A percentile compares a stretch with the other conserved stretches of the same genome.
phyloP scores from a whole-genome alignment of 2,888 invertebrate species.

The Bugulina stolonifera region DNA sequence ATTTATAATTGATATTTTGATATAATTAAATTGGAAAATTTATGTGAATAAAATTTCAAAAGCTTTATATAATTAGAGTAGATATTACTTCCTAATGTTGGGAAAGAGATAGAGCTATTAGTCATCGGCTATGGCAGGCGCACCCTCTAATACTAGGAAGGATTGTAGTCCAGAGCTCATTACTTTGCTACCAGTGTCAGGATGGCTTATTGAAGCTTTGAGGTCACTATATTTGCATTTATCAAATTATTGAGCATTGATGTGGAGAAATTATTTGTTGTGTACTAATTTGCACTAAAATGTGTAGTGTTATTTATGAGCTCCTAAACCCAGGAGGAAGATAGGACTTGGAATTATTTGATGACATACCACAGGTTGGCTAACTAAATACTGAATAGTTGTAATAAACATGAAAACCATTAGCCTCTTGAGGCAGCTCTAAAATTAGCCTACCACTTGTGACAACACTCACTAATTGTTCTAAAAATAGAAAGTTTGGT shows the following conservation, averaged over 20 bases:
- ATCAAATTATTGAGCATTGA: not conserved
- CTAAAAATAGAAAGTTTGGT: not conserved
- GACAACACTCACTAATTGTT: not conserved
- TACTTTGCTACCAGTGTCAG: not conserved
- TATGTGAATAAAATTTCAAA: not conserved
- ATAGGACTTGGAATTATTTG: not conserved
- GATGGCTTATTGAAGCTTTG: not conserved
- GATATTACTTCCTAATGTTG: not conserved
- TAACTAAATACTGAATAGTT: not conserved
- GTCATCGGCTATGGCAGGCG: not conserved
- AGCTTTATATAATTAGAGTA: not conserved
- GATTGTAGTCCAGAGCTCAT: not conserved
- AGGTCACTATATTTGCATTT: not conserved
- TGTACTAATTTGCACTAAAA: not conserved
- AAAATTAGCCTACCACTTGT: conserved; percentile 3
- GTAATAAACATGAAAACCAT: conserved; percentile 7
- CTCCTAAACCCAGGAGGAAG: not conserved
- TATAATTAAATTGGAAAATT: not conserved
- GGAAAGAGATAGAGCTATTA: not conserved
- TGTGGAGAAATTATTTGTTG: not conserved
- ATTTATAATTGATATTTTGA: not conserved
- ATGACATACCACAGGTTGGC: not conserved
- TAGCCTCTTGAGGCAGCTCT: not conserved
- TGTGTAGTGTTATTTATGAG: not conserved
- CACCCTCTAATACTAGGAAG: not conserved